Evolutionary conservation across 2,113 vertebrate species (phyloP).

Genomic region (Pelmatolapia mariae): DNA sequence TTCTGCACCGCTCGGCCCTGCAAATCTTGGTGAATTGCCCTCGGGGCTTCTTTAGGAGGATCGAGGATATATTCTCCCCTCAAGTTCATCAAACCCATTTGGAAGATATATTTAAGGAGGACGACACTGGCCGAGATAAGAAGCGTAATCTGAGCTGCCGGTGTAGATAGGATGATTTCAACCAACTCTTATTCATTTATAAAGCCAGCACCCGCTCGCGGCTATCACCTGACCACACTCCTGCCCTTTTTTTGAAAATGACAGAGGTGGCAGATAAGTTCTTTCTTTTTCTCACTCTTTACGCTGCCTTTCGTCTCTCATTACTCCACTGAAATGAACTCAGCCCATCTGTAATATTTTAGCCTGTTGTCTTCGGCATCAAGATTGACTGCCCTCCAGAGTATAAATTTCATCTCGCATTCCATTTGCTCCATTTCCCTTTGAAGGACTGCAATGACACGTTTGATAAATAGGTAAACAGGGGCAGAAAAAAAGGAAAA

Average conservation of each 20-base stretch:
- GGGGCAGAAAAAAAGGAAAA: neutral
- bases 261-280: slow-evolving; percentile 7
- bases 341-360: slow-evolving; percentile 35
- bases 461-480: slow-evolving; percentile 18
- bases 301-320: neutral
- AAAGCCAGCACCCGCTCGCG: neutral
- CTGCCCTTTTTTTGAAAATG: slow-evolving; percentile 19
- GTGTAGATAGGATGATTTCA: slow-evolving; percentile 26
- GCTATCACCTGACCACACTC: slow-evolving; percentile 19
- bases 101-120: slow-evolving; percentile 21
- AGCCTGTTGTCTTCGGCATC: slow-evolving; percentile 22
- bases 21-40: neutral
- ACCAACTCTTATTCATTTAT: slow-evolving; percentile 23
- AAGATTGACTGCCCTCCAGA: slow-evolving; percentile 23
- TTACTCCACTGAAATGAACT: slow-evolving; percentile 39
- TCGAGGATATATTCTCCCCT: neutral
- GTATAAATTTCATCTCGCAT: neutral
- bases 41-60: neutral
- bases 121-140: slow-evolving; percentile 24
- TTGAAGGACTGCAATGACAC: slow-evolving; percentile 5
- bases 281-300: neutral
- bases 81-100: slow-evolving; percentile 45
- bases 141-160: slow-evolving; percentile 26
- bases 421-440: slow-evolving; percentile 19
- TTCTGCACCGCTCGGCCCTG: neutral